Evolutionary conservation across 2,888 invertebrate species (phyloP), one percentile per base, ranked within the genome.

Genomic region (Caradrina clavipalpis): DNA sequence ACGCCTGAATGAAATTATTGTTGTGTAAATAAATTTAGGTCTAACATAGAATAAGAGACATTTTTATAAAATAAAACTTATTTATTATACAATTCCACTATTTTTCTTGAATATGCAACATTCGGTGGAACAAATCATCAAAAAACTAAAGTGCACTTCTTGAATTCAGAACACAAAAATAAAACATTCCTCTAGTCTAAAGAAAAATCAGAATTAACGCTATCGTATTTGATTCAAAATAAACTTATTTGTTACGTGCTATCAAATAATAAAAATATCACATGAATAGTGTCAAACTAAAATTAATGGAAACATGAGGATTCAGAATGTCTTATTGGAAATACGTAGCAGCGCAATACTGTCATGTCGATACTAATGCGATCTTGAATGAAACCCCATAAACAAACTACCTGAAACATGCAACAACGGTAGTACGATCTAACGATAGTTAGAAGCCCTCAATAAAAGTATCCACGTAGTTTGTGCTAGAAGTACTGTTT

Each of bases 51-150:
- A 89, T 94, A 93, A 94, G 91, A 92, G 76, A 87, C 83, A 78
- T 85, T 87, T 91, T 93, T 91, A 89, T 89, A 88, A 89, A 92
- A 93, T 91, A 93, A 95, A 90, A 87, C 88, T 91, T 95, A 95
- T 95, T 95, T 95, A 95, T 95, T 95, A 90, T 84, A 87, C 85
- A 82, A 80, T 80, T 83, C 77, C 78, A 73, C 73, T 77, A 77
- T 76, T 76, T 76, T 81, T 70, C 62, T 65, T 73, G 13, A 69
- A 60, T 58, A 73, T 77, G 68, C 73, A 82, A 76, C 76, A 81
- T 76, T 81, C 79, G 71, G 82, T 76, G 80, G 78, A 81, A 82
- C 55, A 77, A 71, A 80, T 78, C 78, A 49, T 75, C 70, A 60
- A 58, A 45, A 81, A 88, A 86, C 72, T 71, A 80, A 86, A 86